Base-by-base conservation (phyloP, 2,113 vertebrate species). In the Pristiophorus japonicus region DNA sequence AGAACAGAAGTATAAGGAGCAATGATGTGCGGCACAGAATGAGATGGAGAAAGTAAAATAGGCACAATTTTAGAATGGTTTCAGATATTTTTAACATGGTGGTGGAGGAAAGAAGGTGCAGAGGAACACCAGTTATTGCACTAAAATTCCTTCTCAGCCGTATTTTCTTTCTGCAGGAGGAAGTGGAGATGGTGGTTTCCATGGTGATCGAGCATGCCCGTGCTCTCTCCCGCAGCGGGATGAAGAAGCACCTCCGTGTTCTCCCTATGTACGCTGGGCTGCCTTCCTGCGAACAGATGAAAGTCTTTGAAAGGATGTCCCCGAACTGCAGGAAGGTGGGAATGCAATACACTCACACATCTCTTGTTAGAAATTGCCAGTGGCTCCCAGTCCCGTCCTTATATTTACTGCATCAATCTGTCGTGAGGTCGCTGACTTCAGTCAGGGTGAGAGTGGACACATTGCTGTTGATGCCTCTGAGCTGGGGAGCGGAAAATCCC, bases 211-310 rank as follows among this genome's bases (percentile, higher is more conserved):
- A 99, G 2, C 98, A 99, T 97, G 99, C 99, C 45, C 97, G 99
- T 55, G 97, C 98, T 12, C 96, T 99, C 4, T 98, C 98, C 42
- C 98, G 98, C 47, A 97, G 98, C 0, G 99, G 99, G 8, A 98
- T 99, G 99, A 99, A 99, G 96, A 99, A 98, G 20, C 98, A 99
- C 96, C 98, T 99, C 84, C 98, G 98, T 66, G 98, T 99, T 87
- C 97, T 99, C 90, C 99, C 99, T 96, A 99, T 99, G 99, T 99
- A 99, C 0, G 98, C 99, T 4, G 99, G 99, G 10, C 97, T 99
- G 87, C 99, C 98, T 66, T 98, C 99, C 95, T 96, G 97, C 16
- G 99, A 99, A 63, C 99, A 99, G 96, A 99, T 99, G 98, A 99
- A 98, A 67, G 98, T 99, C 87, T 99, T 99, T 96, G 99, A 99